phyloP scores from a whole-genome alignment of 2,888 invertebrate species.

The Itoplectis maculator region DNA sequence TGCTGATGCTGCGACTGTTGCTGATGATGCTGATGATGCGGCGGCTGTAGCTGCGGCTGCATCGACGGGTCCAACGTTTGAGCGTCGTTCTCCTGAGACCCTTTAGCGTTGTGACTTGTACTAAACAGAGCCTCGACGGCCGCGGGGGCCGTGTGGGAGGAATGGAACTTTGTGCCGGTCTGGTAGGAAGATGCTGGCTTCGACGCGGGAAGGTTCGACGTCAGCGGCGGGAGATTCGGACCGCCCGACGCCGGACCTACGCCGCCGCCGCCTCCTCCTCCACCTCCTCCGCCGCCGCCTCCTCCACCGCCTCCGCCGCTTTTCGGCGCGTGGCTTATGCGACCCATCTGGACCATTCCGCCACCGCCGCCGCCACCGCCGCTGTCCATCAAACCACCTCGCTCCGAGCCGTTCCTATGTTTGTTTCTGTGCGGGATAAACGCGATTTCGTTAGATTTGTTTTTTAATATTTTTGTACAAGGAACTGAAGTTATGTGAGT shows the following conservation, averaged over 20 bases:
- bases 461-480: too few species aligned
- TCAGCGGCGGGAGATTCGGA: slow-evolving; percentile 75
- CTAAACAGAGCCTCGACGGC: slow-evolving; percentile 66
- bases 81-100: slow-evolving; percentile 76
- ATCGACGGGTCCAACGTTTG: slow-evolving; percentile 75
- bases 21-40: slow-evolving; percentile 55
- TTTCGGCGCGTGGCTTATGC: slow-evolving; percentile 79
- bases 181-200: slow-evolving; percentile 82
- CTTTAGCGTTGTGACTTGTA: slow-evolving; percentile 71
- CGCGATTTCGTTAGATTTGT: too few species aligned
- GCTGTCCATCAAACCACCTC: slow-evolving; percentile 73
- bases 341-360: slow-evolving; percentile 80
- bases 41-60: slow-evolving; percentile 33
- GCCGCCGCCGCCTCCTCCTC: slow-evolving; percentile 33
- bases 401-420: slow-evolving; percentile 82
- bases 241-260: slow-evolving; percentile 65
- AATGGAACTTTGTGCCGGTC: slow-evolving; percentile 83
- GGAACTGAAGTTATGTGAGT: too few species aligned
- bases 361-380: slow-evolving; percentile 61
- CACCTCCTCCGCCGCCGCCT: slow-evolving; percentile 59
- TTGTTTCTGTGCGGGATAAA: slow-evolving; percentile 77
- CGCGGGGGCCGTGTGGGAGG: slow-evolving; percentile 76
- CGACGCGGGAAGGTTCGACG: slow-evolving; percentile 79
- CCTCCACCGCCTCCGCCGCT: slow-evolving; percentile 61
- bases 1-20: slow-evolving; percentile 66